Evolutionary conservation across 2,797 vertebrate species (phyloP), one percentile per base, ranked within the genome.

Genomic region (Poecile montanus): DNA sequence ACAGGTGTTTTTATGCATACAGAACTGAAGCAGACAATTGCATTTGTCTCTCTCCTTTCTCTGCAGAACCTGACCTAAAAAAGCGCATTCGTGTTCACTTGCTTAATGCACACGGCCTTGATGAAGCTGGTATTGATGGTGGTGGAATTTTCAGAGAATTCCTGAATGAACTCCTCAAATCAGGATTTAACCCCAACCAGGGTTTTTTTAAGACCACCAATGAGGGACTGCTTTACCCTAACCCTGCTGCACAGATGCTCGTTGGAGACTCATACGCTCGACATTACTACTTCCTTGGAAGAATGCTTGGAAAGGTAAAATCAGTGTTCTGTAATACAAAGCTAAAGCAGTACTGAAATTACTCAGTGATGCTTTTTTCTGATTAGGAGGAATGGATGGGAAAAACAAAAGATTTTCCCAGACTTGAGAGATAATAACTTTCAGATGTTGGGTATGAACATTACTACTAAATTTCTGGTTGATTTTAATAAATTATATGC

Each of bases 181-280:
- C 99, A 0, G 99, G 99, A 81, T 99, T 99, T 96, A 99, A 99
- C 92, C 99, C 99, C 76, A 99, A 99, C 97, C 99, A 99, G 97
- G 99, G 99, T 3, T 99, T 99, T 97, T 99, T 99, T 97, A 99
- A 99, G 97, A 99, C 99, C 30, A 99, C 99, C 82, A 99, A 99
- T 36, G 99, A 99, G 92, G 98, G 99, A 16, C 98, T 99, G 87
- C 98, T 99, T 68, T 99, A 99, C 70, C 98, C 99, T 63, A 99
- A 98, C 94, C 99, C 99, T 11, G 98, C 99, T 21, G 99, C 99
- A 12, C 98, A 99, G 97, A 99, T 99, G 99, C 98, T 99, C 1
- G 98, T 99, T 61, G 99, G 99, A 51, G 99, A 99, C 67, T 99
- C 98, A 9, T 99, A 99, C 0, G 98, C 99, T 14, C 98, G 99